Evolutionary conservation across 2,113 vertebrate genomes (phyloP).

Genomic region (Porphyrio hochstetteri): DNA sequence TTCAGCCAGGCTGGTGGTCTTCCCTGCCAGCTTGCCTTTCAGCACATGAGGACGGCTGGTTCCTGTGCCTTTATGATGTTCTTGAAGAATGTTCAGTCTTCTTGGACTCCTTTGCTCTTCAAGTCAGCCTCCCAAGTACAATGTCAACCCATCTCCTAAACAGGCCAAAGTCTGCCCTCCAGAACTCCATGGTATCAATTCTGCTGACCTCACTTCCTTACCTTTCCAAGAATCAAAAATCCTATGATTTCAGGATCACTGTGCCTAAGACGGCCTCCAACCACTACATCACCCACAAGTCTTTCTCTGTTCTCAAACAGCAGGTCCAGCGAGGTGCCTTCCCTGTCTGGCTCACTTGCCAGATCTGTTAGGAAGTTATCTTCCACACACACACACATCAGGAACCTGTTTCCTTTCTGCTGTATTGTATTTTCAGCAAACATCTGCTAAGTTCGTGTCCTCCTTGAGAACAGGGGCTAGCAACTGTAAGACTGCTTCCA

Average conservation of each 20-base stretch:
- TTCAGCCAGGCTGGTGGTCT: too few relatives aligned
- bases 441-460: too few relatives aligned
- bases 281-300: neutral
- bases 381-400: too few relatives aligned
- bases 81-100: neutral
- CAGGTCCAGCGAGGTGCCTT: neutral
- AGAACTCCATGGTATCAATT: neutral
- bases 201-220: rapidly evolving
- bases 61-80: neutral
- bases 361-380: neutral
- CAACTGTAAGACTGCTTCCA: too few relatives aligned
- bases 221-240: neutral
- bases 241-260: rapidly evolving
- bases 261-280: neutral
- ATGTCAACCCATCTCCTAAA: neutral
- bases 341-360: neutral
- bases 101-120: neutral
- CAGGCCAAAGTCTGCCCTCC: neutral
- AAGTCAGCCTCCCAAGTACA: neutral
- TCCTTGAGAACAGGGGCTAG: too few relatives aligned
- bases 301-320: neutral
- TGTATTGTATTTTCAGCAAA: too few relatives aligned
- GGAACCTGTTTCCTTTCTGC: too few relatives aligned
- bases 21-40: neutral
- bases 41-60: neutral